These are phyloP conservation scores for Galerucella nymphaeae DNA, from an alignment of 2,888 invertebrate species.

Conservation along the genomic window DNA sequence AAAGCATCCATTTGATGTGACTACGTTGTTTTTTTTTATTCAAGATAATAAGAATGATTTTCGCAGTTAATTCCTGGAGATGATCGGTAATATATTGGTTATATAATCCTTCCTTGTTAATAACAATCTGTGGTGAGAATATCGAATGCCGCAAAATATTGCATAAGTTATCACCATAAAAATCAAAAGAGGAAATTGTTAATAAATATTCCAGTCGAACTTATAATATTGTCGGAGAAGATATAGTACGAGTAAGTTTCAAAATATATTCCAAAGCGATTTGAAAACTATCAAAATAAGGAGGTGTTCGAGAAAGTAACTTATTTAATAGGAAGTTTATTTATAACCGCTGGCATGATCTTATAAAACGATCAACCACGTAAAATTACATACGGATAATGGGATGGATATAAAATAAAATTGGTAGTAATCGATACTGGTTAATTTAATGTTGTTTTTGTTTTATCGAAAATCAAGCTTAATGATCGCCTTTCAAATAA, in stretches of 20 bases:
- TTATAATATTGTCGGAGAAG: slow-evolving; percentile 1
- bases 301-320: slow-evolving; percentile 1
- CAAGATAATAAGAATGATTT: too few species aligned
- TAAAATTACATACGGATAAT: neutral
- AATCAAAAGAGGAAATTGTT: slow-evolving; percentile 1
- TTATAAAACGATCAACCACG: neutral
- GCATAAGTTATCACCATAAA: neutral
- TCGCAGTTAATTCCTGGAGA: too few species aligned
- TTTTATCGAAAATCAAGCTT: too few species aligned
- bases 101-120: too few species aligned
- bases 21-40: too few species aligned
- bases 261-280: neutral
- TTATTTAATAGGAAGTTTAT: neutral
- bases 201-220: neutral
- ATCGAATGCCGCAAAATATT: neutral
- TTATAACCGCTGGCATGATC: neutral
- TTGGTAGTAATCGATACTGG: too few species aligned
- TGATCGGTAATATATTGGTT: too few species aligned
- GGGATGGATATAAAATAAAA: neutral
- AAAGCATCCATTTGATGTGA: too few species aligned
- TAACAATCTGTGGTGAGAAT: neutral
- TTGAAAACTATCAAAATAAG: neutral
- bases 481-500: too few species aligned
- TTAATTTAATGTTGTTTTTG: too few species aligned
- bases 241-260: neutral